phyloP scores from a whole-genome alignment of 2,113 vertebrate species.

The Mormyrus iriodes region DNA sequence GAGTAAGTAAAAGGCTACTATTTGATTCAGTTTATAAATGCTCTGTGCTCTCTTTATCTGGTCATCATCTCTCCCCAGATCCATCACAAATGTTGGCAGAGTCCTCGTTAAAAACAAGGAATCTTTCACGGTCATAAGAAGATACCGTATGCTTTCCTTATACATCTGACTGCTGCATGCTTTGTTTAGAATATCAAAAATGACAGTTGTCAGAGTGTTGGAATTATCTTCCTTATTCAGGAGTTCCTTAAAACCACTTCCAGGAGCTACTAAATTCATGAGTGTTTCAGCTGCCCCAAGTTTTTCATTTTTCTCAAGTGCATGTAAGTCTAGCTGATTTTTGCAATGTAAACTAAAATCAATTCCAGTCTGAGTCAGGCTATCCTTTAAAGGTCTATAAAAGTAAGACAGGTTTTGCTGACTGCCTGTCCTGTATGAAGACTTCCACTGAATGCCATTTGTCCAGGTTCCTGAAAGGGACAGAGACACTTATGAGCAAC shows the following conservation, averaged over 20 bases:
- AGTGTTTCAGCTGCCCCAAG: constrained; percentile 27
- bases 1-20: constrained; percentile 13
- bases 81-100: constrained; percentile 26
- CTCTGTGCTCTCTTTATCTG: constrained; percentile 4
- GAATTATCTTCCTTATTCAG: constrained; percentile 11
- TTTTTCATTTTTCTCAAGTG: constrained; percentile 15
- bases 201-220: constrained; percentile 4
- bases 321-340: constrained; percentile 12
- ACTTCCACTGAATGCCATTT: not conserved
- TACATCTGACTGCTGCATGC: constrained; percentile 24
- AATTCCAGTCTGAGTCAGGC: not conserved
- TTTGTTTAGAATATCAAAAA: constrained; percentile 27
- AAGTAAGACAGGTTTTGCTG: not conserved
- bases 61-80: constrained; percentile 6
- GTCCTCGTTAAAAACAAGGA: constrained; percentile 26
- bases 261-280: constrained; percentile 31
- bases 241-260: constrained; percentile 30
- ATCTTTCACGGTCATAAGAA: constrained; percentile 25
- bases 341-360: not conserved
- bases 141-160: constrained; percentile 23
- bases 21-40: constrained; percentile 15
- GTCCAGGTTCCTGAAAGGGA: not conserved
- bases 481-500: not conserved
- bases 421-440: constrained; percentile 10
- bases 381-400: not conserved